These are phyloP conservation scores for Acleris laterana DNA, from an alignment of 2,888 invertebrate species.

Conservation along the genomic window DNA sequence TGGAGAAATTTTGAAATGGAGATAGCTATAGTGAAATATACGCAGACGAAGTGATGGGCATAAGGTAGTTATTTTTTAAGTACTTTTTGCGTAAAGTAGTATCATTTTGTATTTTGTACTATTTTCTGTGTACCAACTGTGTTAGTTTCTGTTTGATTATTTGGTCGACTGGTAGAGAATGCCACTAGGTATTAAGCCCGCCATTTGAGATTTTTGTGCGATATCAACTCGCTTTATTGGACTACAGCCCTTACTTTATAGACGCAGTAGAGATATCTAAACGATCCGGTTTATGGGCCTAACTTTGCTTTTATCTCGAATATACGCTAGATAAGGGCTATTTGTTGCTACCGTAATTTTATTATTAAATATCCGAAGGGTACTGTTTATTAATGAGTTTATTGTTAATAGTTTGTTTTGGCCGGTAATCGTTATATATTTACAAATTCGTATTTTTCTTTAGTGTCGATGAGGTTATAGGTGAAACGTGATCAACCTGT, in stretches of 20 bases:
- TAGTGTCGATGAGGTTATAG: no score
- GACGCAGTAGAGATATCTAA: constrained; percentile 17
- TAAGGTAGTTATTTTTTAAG: no score
- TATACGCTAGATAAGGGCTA: constrained; percentile 26
- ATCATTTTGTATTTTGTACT: no score
- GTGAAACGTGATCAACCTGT: no score
- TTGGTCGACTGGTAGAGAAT: no score
- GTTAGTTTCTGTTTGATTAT: no score
- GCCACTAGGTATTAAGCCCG: no score
- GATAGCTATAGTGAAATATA: no score
- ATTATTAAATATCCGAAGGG: constrained; percentile 21
- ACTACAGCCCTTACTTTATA: constrained; percentile 6
- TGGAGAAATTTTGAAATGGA: no score
- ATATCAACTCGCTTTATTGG: not conserved
- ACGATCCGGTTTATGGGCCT: constrained; percentile 21
- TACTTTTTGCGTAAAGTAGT: no score
- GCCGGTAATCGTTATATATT: not conserved
- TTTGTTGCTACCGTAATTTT: constrained; percentile 31
- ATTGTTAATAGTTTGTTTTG: not conserved
- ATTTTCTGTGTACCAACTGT: no score
- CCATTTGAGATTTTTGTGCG: not conserved
- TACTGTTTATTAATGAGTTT: constrained; percentile 4
- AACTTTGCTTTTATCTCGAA: constrained; percentile 32
- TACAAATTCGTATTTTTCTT: no score
- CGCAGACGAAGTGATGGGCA: not conserved